Evolutionary conservation across 1,140 invertebrate species (phyloP), one percentile per base, ranked within the genome.

Genomic region (Andrena cerasifolii): DNA sequence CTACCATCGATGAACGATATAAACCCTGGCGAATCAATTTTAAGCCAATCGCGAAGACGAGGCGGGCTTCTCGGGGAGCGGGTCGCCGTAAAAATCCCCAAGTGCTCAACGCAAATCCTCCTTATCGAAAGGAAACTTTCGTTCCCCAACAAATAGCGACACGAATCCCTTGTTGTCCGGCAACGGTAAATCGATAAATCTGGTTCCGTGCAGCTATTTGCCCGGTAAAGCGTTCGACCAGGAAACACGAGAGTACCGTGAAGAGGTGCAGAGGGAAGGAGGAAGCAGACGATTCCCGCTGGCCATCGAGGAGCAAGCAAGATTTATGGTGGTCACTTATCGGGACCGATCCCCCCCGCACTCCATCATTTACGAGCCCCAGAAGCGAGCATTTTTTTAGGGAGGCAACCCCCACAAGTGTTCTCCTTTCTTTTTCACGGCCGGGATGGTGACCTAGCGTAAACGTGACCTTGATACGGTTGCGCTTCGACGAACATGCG

Each of bases 251-350:
- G 36, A 45, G 24, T 43, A 28, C 2, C 33, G 53, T 5, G 36
- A 28, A 36, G 49, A 31, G 26, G 14, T 16, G 40, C 33, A 36
- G 36, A 36, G 63, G 45, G 26, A 61, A 65, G 33, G 65, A 56
- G 78, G 59, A 76, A 87, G 53, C 63, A 77, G 81, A 82, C 71
- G 82, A 78, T 56, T 83, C 81, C 54, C 40, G 80, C 74, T 61
- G 65, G 65, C 70, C 66, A 43, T 71, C 59, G 31, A 67, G 54
- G 40, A 62, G 8, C 40, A 36, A 40, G 43, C n/a, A 62, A 84
- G 70, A 85, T 85, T 84, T 85, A 85, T 81, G 74, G 70, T 58
- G 59, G 68, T 78, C 63, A 68, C 82, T 80, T 84, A 84, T 85
- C 83, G 67, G 80, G 59, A 56, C 40, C 47, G 47, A 75, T 54